These are phyloP conservation scores for Sibirionetta formosa DNA, from an alignment of 2,797 vertebrate genomes.

Conservation along the genomic window DNA sequence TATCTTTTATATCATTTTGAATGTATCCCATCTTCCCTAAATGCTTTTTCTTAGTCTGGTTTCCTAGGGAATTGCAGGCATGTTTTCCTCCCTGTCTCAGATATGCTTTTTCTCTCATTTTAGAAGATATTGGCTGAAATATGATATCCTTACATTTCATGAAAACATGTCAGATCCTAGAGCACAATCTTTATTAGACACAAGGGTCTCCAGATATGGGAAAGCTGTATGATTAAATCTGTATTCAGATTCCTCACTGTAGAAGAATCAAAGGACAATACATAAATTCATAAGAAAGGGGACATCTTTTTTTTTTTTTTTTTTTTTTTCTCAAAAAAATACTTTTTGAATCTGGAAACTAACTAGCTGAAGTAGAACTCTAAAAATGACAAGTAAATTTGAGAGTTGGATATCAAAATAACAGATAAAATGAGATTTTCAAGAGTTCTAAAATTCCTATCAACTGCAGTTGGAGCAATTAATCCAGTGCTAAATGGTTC, in stretches of 20 bases:
- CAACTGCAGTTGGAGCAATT: not conserved
- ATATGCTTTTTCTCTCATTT: not conserved
- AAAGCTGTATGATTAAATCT: not conserved
- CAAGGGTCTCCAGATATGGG: not conserved
- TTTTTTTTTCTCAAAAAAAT: not conserved
- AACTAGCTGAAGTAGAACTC: not conserved
- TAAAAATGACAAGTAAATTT: not conserved
- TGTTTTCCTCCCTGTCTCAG: not conserved
- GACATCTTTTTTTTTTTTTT: not conserved
- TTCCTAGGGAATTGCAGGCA: not conserved
- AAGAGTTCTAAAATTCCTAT: not conserved
- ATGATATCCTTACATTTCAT: not conserved
- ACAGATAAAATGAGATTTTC: not conserved
- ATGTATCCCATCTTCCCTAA: not conserved
- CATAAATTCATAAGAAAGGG: not conserved
- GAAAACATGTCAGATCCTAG: not conserved
- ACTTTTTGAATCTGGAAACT: not conserved
- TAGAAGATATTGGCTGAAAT: not conserved
- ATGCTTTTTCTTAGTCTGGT: not conserved
- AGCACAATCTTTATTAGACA: not conserved
- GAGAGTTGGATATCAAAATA: not conserved
- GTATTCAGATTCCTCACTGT: rapidly evolving
- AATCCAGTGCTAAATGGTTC: not conserved
- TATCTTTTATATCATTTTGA: not conserved
- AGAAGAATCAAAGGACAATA: not conserved